Conservation (phyloP, 2,888 invertebrate genomes). For the Drosophila fungiperda region DNA sequence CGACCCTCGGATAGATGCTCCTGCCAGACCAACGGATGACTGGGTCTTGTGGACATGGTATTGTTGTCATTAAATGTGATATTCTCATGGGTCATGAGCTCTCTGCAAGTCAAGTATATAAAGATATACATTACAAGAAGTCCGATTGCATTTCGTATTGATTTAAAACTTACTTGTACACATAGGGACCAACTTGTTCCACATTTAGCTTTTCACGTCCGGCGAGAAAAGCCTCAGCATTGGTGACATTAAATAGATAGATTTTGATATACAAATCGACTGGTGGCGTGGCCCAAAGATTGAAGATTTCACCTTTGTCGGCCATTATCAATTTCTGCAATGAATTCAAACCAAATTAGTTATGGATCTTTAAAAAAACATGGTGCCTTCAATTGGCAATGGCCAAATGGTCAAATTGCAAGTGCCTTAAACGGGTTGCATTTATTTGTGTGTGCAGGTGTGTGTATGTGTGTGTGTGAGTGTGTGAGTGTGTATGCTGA, state of each 20-base stretch:
- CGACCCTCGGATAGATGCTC: slow-evolving; percentile 91
- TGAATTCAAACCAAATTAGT: neutral
- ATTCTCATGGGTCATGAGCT: slow-evolving; percentile 89
- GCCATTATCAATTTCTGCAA: slow-evolving; percentile 90
- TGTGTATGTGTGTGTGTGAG: neutral
- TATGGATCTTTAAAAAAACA: neutral
- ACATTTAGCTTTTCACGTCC: slow-evolving; percentile 90
- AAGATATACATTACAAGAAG: neutral
- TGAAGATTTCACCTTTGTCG: slow-evolving; percentile 93
- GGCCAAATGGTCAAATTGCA: slow-evolving; percentile 35
- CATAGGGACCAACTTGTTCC: slow-evolving; percentile 93
- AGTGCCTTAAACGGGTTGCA: slow-evolving; percentile 38
- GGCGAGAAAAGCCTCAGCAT: slow-evolving; percentile 90
- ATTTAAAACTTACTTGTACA: slow-evolving; percentile 90
- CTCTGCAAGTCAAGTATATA: slow-evolving; percentile 86
- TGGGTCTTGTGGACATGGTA: slow-evolving; percentile 89
- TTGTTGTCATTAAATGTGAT: slow-evolving; percentile 91
- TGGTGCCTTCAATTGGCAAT: slow-evolving; percentile 39
- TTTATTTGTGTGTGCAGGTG: slow-evolving; percentile 5
- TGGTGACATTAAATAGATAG: slow-evolving; percentile 93
- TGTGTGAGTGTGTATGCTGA: neutral
- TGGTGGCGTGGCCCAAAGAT: slow-evolving; percentile 92
- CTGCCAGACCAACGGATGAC: slow-evolving; percentile 91
- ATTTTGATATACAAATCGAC: slow-evolving; percentile 92
- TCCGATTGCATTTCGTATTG: accelerated